Base-by-base conservation (phyloP, 2,797 vertebrate species). In the Pithecia hirsuta region DNA sequence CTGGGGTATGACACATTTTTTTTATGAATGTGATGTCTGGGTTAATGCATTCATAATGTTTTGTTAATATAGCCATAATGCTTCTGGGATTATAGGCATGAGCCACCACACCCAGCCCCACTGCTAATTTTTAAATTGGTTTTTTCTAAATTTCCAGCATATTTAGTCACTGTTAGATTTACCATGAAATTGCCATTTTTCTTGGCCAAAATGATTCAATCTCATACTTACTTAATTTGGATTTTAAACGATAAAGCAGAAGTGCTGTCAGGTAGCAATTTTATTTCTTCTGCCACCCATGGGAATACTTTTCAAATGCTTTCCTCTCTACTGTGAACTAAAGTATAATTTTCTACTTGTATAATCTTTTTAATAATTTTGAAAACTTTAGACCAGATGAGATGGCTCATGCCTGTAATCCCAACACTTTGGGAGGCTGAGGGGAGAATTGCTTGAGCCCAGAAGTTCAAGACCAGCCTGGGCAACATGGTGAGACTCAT, bases 231-330 rank as follows among this genome's bases (percentile, higher is more conserved):
- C 24, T 50, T 72, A 44, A 72, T 67, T 86, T 95, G 59, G 26
- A 78, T 64, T 84, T 95, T 75, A 61, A 88, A 87, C 88, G 24
- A 57, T 74, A 94, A 85, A 91, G 12, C 28, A 46, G 13, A 89
- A 83, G 39, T 70, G 30, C 24, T 44, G 2, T 46, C 48, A 48
- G 75, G 81, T 50, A 88, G 33, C 19, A 79, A 64, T 93, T 64
- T 91, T 33, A 89, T 19, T 79, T 90, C 26, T 94, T 80, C 52
- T 94, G 61, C 59, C 46, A 86, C 76, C 48, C 7, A 28, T 2
- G 59, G 12, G 33, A 95, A 67, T 64, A 64, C 44, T 41, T 78
- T 64, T 92, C 64, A 76, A 82, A 87, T 11, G 36, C 30, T 41
- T 85, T 61, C 82, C 59, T 94, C 41, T 70, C 67, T 50, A 57